A percentile compares a stretch with the other conserved stretches of the same genome.
Conservation (phyloP, 2,113 vertebrate genomes). For the Atherinomorus stipes region DNA sequence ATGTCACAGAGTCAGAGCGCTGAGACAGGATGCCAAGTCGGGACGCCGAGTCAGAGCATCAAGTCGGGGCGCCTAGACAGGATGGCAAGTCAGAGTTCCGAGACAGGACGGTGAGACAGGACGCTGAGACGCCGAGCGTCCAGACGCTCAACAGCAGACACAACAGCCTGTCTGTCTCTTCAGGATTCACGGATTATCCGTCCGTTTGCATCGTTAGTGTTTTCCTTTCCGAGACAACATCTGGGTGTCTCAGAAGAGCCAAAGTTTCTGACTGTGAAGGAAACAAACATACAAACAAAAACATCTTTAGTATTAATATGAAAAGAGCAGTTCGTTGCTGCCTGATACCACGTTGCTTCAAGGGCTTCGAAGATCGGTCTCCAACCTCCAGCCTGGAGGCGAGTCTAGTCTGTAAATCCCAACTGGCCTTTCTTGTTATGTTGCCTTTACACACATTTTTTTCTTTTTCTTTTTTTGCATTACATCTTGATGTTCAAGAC, state of each 20-base stretch:
- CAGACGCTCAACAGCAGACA: neutral
- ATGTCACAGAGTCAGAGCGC: too few relatives aligned
- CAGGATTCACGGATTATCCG: neutral
- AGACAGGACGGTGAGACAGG: too few relatives aligned
- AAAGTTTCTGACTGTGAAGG: conserved; percentile 24
- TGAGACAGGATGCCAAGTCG: too few relatives aligned
- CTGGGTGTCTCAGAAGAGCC: conserved; percentile 34
- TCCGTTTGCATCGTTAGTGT: conserved; percentile 62
- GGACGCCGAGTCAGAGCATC: too few relatives aligned
- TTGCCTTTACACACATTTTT: neutral
- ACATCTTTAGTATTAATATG: too few relatives aligned
- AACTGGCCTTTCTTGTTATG: neutral
- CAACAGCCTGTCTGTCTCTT: neutral
- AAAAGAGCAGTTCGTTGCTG: conserved; percentile 9
- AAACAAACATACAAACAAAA: neutral
- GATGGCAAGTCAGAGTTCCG: too few relatives aligned
- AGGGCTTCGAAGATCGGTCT: neutral
- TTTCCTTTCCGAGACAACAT: conserved; percentile 32
- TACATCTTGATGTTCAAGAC: conserved; percentile 2
- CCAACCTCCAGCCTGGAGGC: neutral
- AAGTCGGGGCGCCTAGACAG: too few relatives aligned
- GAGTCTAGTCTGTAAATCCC: conserved; percentile 8
- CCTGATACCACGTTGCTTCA: neutral
- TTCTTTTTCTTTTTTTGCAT: neutral
- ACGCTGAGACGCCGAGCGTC: too few relatives aligned